These are phyloP conservation scores for Erpobdella octoculata DNA, from an alignment of 2,888 invertebrate species.

Conservation along the genomic window DNA sequence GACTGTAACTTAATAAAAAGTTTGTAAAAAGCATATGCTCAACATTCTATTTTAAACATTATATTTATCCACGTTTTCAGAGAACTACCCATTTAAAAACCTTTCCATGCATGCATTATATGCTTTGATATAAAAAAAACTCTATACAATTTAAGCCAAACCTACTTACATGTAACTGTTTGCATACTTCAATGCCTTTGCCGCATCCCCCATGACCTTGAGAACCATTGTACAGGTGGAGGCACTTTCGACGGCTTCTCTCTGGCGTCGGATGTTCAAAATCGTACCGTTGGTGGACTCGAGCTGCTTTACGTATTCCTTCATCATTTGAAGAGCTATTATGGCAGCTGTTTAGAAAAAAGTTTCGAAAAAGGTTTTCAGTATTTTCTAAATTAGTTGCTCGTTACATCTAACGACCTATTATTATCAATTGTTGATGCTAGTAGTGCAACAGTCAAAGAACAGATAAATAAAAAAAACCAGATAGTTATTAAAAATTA, in stretches of 20 bases:
- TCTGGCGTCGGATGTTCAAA: slow-evolving; percentile 90
- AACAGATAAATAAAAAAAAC: no score
- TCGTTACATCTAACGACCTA: no score
- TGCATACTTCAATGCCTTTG: slow-evolving; percentile 88
- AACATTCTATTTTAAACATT: no score
- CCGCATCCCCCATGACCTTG: slow-evolving; percentile 88
- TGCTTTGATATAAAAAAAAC: no score
- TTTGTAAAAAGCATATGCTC: no score
- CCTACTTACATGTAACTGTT: slow-evolving; percentile 70
- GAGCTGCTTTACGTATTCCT: slow-evolving; percentile 89
- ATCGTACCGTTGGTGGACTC: slow-evolving; percentile 95
- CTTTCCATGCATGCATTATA: no score
- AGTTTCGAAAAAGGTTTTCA: background rate
- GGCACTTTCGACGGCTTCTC: slow-evolving; percentile 89
- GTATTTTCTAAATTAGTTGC: background rate
- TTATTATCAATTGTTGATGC: background rate
- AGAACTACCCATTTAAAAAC: no score
- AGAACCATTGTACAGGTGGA: slow-evolving; percentile 94
- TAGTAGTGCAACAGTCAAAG: background rate
- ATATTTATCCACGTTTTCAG: no score
- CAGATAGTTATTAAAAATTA: no score
- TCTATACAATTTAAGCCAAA: no score
- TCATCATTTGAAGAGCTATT: slow-evolving; percentile 91
- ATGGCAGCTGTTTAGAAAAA: slow-evolving; percentile 64
- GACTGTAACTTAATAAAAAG: no score